Evolutionary conservation across 1,140 invertebrate species (phyloP).

Genomic region (Lamellibrachia luymesi): DNA sequence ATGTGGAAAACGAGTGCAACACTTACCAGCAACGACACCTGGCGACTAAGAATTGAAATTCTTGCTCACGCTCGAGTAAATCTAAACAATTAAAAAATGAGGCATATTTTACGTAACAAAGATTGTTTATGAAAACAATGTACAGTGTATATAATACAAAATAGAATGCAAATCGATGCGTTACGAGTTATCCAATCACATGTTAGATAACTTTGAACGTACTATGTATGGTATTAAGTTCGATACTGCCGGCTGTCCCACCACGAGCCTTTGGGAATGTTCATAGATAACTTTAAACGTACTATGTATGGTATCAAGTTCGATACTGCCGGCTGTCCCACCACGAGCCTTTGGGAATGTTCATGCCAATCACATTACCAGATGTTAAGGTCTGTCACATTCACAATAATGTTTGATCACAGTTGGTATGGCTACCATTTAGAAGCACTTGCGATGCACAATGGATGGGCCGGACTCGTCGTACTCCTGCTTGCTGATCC

Average conservation of each 20-base stretch:
- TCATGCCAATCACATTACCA: background rate
- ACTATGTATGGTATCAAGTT: background rate
- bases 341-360: background rate
- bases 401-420: background rate
- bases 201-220: background rate
- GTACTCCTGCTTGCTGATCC: constrained; percentile 73
- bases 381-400: background rate
- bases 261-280: background rate
- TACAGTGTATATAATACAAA: background rate
- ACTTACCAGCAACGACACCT: too few species aligned
- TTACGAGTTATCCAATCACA: background rate
- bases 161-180: background rate
- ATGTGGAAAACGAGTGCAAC: too few species aligned
- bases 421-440: constrained; percentile 55
- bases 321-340: background rate
- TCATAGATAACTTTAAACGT: background rate
- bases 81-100: background rate
- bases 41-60: too few species aligned
- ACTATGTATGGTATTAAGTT: background rate
- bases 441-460: constrained; percentile 95
- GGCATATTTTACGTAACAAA: background rate
- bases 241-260: background rate
- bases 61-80: too few species aligned
- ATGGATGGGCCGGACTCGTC: constrained; percentile 90
- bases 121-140: background rate